Base-by-base conservation (phyloP, 2,888 invertebrate genomes). In the Acanthopleura granulata region DNA sequence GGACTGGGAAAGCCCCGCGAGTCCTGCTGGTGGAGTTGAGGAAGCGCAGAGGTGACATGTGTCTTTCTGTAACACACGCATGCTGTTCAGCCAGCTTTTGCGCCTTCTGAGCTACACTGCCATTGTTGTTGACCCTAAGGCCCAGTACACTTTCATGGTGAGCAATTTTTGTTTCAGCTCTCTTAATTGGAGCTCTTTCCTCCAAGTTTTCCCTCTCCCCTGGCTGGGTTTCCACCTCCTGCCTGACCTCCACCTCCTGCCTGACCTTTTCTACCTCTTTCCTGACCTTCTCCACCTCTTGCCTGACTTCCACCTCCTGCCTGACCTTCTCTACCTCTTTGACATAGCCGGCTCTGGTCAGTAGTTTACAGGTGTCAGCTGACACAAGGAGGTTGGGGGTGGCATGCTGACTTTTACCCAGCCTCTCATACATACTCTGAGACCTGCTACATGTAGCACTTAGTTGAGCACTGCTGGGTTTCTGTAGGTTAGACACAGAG, bases 341-440 rank as follows among this genome's bases (percentile, higher is more conserved):
- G 77, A 25, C 80, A 76, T 84, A 86, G 6, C 88, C 87, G 66
- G 86, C 88, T 73, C 87, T 80, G 11, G 86, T 81, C 62, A 88
- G 75, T 22, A 88, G 74, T 40, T 84, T 86, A 69, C 86, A 85
- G 12, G 87, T 87, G 57, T 87, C 86, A 49, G 81, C 78, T 1
- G 84, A 84, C 30, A 88, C 85, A 73, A 85, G 84, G 25, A 88
- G 75, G 70, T 87, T 85, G 16, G 87, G 87, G 73, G 84, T 82
- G 22, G 72, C 62, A 27, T 77, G 75, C 9, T 57, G 79, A 62
- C 74, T 76, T 80, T 62, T 75, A 73, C 27, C 73, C 77, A 22
- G 77, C 78, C 22, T 78, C 74, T 22, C 83, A 29, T 77, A 74
- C 72, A 80, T 75, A 69, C 87, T 87, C 50, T 84, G 81, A 0